phyloP scores from a whole-genome alignment of 2,113 vertebrate genomes.

The Lasiurus cinereus region DNA sequence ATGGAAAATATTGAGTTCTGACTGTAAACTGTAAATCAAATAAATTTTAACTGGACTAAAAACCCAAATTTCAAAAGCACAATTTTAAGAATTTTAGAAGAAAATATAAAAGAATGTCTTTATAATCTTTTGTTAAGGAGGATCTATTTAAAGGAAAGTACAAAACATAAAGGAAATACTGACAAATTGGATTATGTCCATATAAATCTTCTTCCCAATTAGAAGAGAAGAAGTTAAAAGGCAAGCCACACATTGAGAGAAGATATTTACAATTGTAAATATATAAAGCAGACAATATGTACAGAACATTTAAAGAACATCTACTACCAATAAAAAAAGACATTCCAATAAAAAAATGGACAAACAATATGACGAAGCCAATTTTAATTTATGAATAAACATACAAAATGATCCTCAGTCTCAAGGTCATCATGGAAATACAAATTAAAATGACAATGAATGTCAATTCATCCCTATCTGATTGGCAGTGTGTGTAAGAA shows the following conservation, averaged over 20 bases:
- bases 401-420: background rate
- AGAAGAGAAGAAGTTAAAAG: constrained; percentile 25
- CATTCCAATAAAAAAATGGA: background rate
- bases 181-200: background rate
- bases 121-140: background rate
- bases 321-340: background rate
- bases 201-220: background rate
- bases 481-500: background rate
- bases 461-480: background rate
- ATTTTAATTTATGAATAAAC: background rate
- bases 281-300: background rate
- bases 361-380: background rate
- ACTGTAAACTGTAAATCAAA: background rate
- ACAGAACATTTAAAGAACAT: background rate
- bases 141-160: background rate
- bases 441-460: background rate
- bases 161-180: background rate
- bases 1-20: background rate
- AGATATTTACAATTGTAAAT: background rate
- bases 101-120: background rate
- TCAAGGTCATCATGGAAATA: background rate
- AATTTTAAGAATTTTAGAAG: background rate
- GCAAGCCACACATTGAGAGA: background rate
- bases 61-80: constrained; percentile 15
- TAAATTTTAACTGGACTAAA: background rate